Evolutionary conservation across 2,797 vertebrate genomes (phyloP).

Genomic region (Catamblyrhynchus diadema): DNA sequence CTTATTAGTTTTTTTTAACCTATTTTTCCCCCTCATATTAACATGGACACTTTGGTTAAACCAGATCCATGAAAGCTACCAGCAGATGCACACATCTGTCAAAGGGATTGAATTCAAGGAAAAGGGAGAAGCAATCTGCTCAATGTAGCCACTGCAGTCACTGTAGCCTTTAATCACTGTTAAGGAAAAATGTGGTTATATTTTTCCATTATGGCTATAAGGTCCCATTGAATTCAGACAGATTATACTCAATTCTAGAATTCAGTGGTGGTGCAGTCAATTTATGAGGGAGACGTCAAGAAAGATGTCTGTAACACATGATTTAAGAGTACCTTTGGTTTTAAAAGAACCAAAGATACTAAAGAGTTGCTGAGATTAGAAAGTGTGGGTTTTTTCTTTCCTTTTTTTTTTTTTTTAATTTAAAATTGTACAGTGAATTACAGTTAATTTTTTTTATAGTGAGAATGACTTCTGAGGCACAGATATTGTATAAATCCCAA

Average conservation of each 20-base stretch:
- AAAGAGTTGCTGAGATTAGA: background rate
- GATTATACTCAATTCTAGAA: background rate
- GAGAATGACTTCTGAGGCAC: background rate
- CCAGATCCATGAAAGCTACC: background rate
- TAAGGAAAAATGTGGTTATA: background rate
- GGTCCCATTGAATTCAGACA: background rate
- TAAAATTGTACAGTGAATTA: background rate
- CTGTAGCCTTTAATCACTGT: background rate
- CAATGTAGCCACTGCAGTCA: background rate
- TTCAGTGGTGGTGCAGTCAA: background rate
- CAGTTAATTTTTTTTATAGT: background rate
- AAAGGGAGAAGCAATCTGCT: background rate
- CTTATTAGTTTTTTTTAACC: background rate
- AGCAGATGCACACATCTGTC: background rate
- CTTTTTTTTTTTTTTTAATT: background rate
- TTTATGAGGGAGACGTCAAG: background rate
- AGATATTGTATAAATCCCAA: background rate
- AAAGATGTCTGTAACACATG: background rate
- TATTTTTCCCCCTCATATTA: accelerated
- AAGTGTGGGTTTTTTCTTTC: accelerated
- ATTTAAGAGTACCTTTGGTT: background rate
- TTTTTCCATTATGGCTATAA: background rate
- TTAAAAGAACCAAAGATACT: background rate
- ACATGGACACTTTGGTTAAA: background rate
- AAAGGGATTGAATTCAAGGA: background rate